Evolutionary conservation across 2,888 invertebrate genomes (phyloP).

Genomic region (Nebria salina): DNA sequence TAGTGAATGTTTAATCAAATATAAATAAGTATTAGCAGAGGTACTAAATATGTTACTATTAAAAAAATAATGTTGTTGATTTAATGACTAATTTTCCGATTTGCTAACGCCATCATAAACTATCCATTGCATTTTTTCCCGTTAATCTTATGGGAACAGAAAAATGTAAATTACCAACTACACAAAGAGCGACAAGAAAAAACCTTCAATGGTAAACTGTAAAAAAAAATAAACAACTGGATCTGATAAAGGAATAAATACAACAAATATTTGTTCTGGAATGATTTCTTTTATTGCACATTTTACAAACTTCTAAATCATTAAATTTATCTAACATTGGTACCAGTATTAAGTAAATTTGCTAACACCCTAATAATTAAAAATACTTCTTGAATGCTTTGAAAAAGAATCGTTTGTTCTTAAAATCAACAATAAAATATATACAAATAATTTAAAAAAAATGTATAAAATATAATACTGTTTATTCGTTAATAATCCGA

Average conservation of each 20-base stretch:
- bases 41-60: too few relatives aligned
- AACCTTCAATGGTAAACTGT: too few relatives aligned
- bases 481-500: constrained; percentile 49
- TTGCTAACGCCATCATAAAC: too few relatives aligned
- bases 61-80: too few relatives aligned
- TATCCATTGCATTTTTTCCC: too few relatives aligned
- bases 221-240: too few relatives aligned
- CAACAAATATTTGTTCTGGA: background rate
- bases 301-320: background rate
- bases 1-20: too few relatives aligned
- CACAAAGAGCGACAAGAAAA: too few relatives aligned
- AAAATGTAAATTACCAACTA: too few relatives aligned
- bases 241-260: background rate
- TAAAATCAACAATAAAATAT: constrained; percentile 3
- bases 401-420: background rate
- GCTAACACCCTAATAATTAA: constrained; percentile 11
- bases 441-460: constrained; percentile 24
- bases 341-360: background rate
- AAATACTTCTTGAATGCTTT: background rate
- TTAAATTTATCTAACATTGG: background rate
- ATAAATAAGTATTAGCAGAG: too few relatives aligned
- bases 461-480: constrained; percentile 31
- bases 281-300: background rate
- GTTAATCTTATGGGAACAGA: too few relatives aligned
- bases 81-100: too few relatives aligned